Conservation (phyloP, 2,797 vertebrate genomes). For the Oryzias sinensis region DNA sequence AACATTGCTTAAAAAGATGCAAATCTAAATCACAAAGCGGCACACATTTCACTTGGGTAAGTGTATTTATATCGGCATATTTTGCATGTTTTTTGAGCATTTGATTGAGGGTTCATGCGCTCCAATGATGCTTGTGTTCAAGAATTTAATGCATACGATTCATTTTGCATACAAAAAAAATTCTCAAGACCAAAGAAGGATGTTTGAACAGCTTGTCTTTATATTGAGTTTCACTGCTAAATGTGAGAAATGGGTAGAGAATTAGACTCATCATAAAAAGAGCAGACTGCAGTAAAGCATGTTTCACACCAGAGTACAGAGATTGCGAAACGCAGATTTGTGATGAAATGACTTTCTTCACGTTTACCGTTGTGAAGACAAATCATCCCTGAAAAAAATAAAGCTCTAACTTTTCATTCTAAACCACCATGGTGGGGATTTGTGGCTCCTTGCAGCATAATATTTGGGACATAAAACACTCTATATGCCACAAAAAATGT, state of each 20-base stretch:
- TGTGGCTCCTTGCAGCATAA: background rate
- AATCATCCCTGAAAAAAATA: background rate
- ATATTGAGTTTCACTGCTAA: background rate
- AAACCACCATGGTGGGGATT: background rate
- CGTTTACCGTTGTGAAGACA: background rate
- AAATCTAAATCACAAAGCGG: constrained; percentile 51
- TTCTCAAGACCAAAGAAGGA: no score
- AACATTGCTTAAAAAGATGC: constrained; percentile 62
- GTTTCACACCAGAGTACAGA: background rate
- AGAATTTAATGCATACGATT: no score
- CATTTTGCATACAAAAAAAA: no score
- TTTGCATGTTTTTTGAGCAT: constrained; percentile 6
- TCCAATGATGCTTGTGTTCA: background rate
- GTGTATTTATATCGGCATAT: constrained; percentile 30
- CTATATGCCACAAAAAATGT: background rate
- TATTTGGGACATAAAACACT: background rate
- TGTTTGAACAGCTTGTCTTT: background rate
- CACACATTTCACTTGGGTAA: constrained; percentile 40
- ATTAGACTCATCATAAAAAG: background rate
- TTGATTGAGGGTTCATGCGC: background rate
- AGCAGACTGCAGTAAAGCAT: background rate
- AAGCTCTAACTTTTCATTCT: background rate
- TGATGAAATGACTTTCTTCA: no score
- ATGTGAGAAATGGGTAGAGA: constrained; percentile 13
- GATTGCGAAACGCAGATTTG: no score